phyloP scores from a whole-genome alignment of 1,140 invertebrate genomes.

The Cotesia chilonis region DNA sequence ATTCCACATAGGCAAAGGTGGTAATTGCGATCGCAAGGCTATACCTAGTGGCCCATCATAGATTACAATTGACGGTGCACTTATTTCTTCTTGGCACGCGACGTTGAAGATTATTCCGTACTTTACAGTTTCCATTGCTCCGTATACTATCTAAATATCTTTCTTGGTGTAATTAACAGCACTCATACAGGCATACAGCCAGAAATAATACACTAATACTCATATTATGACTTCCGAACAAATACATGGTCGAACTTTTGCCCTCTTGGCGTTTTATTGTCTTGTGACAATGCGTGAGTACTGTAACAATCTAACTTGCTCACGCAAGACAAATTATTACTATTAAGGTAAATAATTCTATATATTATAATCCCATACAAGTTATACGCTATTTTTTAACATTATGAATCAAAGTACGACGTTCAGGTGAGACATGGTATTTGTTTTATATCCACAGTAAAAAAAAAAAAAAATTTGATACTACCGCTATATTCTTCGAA shows the following conservation, averaged over 20 bases:
- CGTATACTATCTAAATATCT: too few species aligned
- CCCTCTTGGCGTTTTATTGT: constrained; percentile 12
- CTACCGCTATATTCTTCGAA: constrained; percentile 6
- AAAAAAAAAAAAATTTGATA: neutral
- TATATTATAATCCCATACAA: constrained; percentile 3
- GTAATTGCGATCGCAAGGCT: constrained; percentile 21
- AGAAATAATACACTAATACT: neutral
- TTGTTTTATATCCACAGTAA: constrained; percentile 14
- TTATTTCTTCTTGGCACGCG: constrained; percentile 19
- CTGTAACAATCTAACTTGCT: constrained; percentile 14
- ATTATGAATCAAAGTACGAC: neutral
- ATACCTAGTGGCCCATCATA: constrained; percentile 8
- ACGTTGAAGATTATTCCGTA: neutral
- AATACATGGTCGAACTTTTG: constrained; percentile 1
- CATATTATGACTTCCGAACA: constrained; percentile 8
- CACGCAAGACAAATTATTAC: constrained; percentile 32
- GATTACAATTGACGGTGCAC: neutral
- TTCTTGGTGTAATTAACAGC: too few species aligned
- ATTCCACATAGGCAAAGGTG: constrained; percentile 2
- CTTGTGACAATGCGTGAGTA: constrained; percentile 20
- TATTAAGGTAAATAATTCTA: constrained; percentile 2
- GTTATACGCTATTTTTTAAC: neutral
- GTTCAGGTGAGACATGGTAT: constrained; percentile 6
- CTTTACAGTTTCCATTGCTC: too few species aligned
- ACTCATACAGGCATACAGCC: too few species aligned